A percentile compares a stretch with the other conserved stretches of the same genome.
Conservation (phyloP, 1,140 invertebrate genomes). For the Propsilocerus akamusi region DNA sequence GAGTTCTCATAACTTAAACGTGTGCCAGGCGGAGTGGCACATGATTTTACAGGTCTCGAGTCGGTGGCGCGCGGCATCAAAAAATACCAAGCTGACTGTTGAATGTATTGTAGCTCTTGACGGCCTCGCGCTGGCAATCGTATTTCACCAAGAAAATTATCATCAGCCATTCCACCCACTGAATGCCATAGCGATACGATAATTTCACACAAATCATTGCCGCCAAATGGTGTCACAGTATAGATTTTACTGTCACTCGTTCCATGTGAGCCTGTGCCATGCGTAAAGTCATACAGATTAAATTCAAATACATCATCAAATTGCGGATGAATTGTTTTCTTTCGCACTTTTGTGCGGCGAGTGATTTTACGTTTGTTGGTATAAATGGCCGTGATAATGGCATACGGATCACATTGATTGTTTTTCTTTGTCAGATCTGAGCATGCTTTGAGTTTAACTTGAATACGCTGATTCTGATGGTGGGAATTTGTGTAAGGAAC, state of each 20-base stretch:
- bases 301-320: constrained; percentile 80
- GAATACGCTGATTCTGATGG: constrained; percentile 16
- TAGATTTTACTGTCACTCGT: constrained; percentile 35
- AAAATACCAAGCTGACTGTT: constrained; percentile 55
- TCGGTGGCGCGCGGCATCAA: constrained; percentile 50
- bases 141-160: constrained; percentile 74
- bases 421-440: constrained; percentile 75
- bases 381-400: constrained; percentile 58
- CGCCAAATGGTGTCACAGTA: constrained; percentile 29
- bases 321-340: constrained; percentile 73
- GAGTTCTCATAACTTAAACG: constrained; percentile 35
- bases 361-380: constrained; percentile 60
- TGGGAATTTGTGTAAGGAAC: constrained; percentile 1
- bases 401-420: constrained; percentile 79
- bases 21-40: constrained; percentile 46
- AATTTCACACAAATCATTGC: constrained; percentile 46
- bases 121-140: constrained; percentile 51
- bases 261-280: not conserved
- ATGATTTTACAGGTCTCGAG: constrained; percentile 37
- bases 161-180: constrained; percentile 47
- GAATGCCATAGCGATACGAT: constrained; percentile 74
- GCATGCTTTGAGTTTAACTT: constrained; percentile 56
- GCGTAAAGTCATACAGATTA: constrained; percentile 33
- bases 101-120: constrained; percentile 35
- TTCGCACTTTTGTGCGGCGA: constrained; percentile 69